Base-by-base conservation (phyloP, 2,113 vertebrate species). In the Atlantisia rogersi region DNA sequence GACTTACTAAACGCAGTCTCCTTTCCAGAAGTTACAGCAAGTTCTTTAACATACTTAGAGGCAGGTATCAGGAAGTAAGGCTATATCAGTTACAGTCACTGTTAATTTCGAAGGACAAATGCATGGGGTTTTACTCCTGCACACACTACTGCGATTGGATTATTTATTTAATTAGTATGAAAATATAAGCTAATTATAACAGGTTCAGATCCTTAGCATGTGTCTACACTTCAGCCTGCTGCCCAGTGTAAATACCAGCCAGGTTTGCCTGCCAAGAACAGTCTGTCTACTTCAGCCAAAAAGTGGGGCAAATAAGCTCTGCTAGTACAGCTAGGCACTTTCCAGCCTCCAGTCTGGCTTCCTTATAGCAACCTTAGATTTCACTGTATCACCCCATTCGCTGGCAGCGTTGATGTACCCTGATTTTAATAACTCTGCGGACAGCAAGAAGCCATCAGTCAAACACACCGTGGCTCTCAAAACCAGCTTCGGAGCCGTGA, bases 361-460 rank as follows among this genome's bases (percentile, higher is more conserved):
- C 24, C 65, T 76, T 62, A 2, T 16, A 75, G 64, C 58, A 74
- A 74, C 63, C 79, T 74, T 5, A 53, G 31, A 62, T 73, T 87
- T 85, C 44, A 73, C 78, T 82, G 0, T 26, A 82, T 58, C 6
- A 8, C 46, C 42, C 63, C 44, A 65, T 46, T 6, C 82, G 42
- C 77, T 81, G 79, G 56, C 74, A 89, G 35, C 28, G 19, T 77
- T 86, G 93, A 77, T 50, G 62, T 50, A 85, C 29, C 19, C 70
- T 82, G 25, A 40, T 85, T 87, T 89, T 59, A 94, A 76, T 28
- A 79, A 68, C n/a, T 32, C 78, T 65, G 64, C 0, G 1, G 80
- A 92, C 88, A 95, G 82, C 86, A 88, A 92, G 86, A 89, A 92
- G 59, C 74, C 65, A 89, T 55, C 86, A 82, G 71, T 25, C 88